These are phyloP conservation scores for Aramus guarauna DNA, from an alignment of 2,113 vertebrate genomes.

Conservation along the genomic window DNA sequence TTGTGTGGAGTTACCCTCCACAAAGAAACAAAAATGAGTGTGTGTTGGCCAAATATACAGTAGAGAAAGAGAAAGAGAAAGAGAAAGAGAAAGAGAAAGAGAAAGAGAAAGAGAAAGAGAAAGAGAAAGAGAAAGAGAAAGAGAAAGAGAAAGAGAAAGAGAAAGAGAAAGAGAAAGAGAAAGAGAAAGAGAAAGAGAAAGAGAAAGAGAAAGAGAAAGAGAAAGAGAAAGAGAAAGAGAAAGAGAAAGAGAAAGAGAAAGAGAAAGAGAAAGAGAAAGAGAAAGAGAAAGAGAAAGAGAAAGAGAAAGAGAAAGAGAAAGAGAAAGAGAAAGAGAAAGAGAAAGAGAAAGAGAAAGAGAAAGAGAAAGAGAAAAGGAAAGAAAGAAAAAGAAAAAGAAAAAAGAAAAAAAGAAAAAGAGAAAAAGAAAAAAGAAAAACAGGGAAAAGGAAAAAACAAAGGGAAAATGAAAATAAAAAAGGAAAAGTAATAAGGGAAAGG, in stretches of 20 bases:
- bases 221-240: no score
- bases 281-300: accelerated
- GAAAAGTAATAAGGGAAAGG: neutral
- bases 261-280: accelerated
- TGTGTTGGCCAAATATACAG: neutral
- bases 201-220: neutral
- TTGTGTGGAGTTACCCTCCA: neutral
- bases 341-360: accelerated
- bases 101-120: no score
- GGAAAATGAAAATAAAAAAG: neutral
- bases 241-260: no score
- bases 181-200: neutral
- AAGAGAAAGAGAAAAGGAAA: accelerated
- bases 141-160: accelerated
- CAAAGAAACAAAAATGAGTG: accelerated
- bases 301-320: accelerated
- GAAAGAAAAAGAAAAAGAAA: no score
- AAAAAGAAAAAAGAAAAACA: neutral
- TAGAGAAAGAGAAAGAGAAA: neutral
- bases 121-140: no score
- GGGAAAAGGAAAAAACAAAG: neutral
- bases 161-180: no score
- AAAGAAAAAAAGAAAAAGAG: neutral
- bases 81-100: no score
- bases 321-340: accelerated